These are phyloP conservation scores for Promerops cafer DNA, from an alignment of 2,113 vertebrate species.

Conservation along the genomic window DNA sequence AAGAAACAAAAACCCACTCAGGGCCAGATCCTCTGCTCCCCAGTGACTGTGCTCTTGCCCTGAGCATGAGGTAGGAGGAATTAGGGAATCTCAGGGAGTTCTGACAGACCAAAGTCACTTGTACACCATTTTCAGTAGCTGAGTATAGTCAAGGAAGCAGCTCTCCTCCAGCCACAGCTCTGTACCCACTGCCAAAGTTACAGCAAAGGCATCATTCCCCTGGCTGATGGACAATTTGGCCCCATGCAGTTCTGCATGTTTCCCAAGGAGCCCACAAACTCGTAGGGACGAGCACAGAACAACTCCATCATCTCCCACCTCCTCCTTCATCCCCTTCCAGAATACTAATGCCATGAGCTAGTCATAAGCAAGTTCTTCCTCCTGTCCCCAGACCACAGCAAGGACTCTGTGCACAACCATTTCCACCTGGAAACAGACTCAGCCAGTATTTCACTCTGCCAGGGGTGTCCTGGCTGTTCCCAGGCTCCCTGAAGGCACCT, in stretches of 20 bases:
- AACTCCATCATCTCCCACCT: not conserved
- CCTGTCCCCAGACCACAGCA: not conserved
- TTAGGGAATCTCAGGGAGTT: not conserved
- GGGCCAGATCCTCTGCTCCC: not conserved
- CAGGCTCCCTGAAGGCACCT: not conserved
- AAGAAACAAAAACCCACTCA: not conserved
- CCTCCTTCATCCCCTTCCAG: not conserved
- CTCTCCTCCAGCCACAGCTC: not conserved
- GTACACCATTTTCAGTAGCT: not conserved
- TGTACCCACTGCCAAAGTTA: not conserved
- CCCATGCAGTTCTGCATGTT: not conserved
- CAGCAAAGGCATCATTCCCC: not conserved
- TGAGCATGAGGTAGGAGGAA: not conserved
- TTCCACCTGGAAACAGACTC: not conserved
- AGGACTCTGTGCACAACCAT: not conserved
- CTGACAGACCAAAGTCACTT: not conserved
- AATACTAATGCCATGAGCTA: not conserved
- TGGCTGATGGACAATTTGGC: fast-evolving
- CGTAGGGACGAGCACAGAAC: not conserved
- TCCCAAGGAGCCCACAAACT: not conserved
- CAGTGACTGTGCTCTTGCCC: not conserved
- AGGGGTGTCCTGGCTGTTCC: not conserved
- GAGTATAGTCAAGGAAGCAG: not conserved
- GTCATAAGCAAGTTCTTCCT: not conserved
- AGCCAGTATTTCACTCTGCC: not conserved